Conservation (phyloP, 2,888 invertebrate genomes). For the Andrena chrysosceles region DNA sequence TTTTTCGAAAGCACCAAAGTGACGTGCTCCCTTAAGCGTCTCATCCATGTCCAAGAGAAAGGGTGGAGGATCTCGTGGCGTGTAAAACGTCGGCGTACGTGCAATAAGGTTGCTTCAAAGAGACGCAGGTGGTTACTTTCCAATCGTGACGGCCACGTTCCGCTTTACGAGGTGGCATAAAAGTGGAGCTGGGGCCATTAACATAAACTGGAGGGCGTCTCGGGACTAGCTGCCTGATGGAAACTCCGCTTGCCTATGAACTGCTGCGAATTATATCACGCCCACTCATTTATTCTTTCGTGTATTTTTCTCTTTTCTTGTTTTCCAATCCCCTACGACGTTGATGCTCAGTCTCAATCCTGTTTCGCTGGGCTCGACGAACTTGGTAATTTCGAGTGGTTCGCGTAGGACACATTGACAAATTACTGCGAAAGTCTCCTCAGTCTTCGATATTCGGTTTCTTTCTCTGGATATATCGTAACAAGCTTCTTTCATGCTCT, state of each 20-base stretch:
- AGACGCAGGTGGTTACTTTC: conserved; percentile 37
- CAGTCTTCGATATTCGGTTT: neutral
- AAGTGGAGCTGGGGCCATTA: conserved; percentile 40
- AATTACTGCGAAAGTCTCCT: neutral
- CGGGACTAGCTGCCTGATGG: conserved; percentile 36
- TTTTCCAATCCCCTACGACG: neutral
- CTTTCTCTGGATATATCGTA: neutral
- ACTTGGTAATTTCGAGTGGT: neutral
- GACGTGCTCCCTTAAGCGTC: neutral
- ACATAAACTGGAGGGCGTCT: conserved; percentile 55
- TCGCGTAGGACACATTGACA: neutral
- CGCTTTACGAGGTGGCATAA: conserved; percentile 46
- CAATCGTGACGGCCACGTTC: conserved; percentile 32
- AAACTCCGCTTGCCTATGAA: conserved; percentile 31
- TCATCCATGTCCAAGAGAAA: conserved; percentile 2
- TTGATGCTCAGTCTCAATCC: neutral
- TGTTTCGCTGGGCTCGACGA: neutral
- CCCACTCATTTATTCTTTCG: conserved; percentile 56
- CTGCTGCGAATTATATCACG: conserved; percentile 66
- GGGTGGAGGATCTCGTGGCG: conserved; percentile 4
- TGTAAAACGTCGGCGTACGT: conserved; percentile 12
- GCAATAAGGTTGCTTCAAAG: conserved; percentile 25
- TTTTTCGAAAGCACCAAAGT: neutral
- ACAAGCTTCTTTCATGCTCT: neutral
- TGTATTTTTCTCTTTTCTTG: conserved; percentile 6